phyloP scores from a whole-genome alignment of 1,140 invertebrate species.

The Pseudomyrmex pallidus region DNA sequence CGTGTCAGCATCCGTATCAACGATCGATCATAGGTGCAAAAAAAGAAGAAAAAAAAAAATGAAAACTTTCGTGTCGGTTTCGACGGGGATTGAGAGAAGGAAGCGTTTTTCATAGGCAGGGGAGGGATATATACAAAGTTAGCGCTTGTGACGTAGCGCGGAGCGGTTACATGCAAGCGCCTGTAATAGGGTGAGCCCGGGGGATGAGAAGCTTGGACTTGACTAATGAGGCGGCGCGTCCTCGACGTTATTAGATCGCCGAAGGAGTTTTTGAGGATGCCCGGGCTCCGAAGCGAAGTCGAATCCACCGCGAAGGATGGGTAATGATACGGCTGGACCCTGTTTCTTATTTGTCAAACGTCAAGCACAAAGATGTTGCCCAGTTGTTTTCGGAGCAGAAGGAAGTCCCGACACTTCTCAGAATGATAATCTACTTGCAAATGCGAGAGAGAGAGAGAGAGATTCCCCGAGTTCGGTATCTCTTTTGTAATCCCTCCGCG shows the following conservation, averaged over 20 bases:
- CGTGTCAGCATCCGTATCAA: constrained; percentile 52
- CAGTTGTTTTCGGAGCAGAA: constrained; percentile 75
- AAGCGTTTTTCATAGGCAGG: constrained; percentile 62
- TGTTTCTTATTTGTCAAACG: constrained; percentile 86
- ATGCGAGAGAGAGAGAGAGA: constrained; percentile 58
- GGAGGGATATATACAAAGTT: constrained; percentile 50
- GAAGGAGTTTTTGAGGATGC: constrained; percentile 84
- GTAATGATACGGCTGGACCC: constrained; percentile 85
- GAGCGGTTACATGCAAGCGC: constrained; percentile 69
- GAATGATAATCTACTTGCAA: constrained; percentile 78
- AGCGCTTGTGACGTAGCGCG: constrained; percentile 53
- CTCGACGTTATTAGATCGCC: constrained; percentile 85
- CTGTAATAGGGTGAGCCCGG: constrained; percentile 69
- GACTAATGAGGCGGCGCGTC: constrained; percentile 85
- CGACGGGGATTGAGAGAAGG: constrained; percentile 35
- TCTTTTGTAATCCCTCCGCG: constrained; percentile 46
- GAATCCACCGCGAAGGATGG: constrained; percentile 83
- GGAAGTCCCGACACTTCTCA: constrained; percentile 72
- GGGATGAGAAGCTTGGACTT: constrained; percentile 76
- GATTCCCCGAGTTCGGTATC: constrained; percentile 14
- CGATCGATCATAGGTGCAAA: constrained; percentile 48
- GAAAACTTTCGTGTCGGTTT: constrained; percentile 55
- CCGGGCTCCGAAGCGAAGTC: constrained; percentile 74
- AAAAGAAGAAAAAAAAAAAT: constrained; percentile 34
- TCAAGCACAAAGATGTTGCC: constrained; percentile 79